These are phyloP conservation scores for Sialia sialis DNA, from an alignment of 2,113 vertebrate species.

Conservation along the genomic window DNA sequence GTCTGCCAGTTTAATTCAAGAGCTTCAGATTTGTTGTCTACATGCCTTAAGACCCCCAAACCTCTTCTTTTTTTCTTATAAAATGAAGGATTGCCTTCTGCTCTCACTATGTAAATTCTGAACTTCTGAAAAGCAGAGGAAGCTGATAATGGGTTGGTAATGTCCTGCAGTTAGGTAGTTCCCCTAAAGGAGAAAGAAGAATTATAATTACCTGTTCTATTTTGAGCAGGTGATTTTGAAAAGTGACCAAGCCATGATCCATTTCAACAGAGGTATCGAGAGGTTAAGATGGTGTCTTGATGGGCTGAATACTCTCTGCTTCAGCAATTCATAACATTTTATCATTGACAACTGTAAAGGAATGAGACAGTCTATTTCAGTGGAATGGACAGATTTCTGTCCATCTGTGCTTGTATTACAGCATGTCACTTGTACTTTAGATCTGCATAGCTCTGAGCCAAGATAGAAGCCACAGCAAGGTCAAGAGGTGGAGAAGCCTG, in stretches of 20 bases:
- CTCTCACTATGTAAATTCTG: not conserved
- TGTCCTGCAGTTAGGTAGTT: not conserved
- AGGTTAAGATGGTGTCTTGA: slow-evolving; percentile 52
- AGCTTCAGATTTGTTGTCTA: not conserved
- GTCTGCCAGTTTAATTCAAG: not conserved
- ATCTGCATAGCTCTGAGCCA: slow-evolving; percentile 74
- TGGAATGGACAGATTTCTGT: slow-evolving; percentile 79
- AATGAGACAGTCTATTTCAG: slow-evolving; percentile 69
- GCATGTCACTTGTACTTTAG: slow-evolving; percentile 76
- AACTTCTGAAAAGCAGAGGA: not conserved
- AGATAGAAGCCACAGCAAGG: slow-evolving; percentile 68
- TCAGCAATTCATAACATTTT: slow-evolving; percentile 75
- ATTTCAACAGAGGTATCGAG: slow-evolving; percentile 42
- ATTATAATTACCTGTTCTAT: not conserved
- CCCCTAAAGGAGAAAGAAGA: not conserved
- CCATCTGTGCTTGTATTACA: slow-evolving; percentile 80
- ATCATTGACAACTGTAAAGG: slow-evolving; percentile 73
- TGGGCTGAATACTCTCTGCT: slow-evolving; percentile 76
- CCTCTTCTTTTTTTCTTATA: not conserved
- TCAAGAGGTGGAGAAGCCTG: slow-evolving; percentile 75
- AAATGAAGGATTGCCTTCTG: not conserved
- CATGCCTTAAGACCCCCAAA: not conserved
- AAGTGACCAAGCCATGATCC: slow-evolving; percentile 20
- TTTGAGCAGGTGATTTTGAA: slow-evolving; percentile 2
- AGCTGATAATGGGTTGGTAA: not conserved